Evolutionary conservation across 2,797 vertebrate species (phyloP), one percentile per base, ranked within the genome.

Genomic region (Lepilemur ruficaudatus): DNA sequence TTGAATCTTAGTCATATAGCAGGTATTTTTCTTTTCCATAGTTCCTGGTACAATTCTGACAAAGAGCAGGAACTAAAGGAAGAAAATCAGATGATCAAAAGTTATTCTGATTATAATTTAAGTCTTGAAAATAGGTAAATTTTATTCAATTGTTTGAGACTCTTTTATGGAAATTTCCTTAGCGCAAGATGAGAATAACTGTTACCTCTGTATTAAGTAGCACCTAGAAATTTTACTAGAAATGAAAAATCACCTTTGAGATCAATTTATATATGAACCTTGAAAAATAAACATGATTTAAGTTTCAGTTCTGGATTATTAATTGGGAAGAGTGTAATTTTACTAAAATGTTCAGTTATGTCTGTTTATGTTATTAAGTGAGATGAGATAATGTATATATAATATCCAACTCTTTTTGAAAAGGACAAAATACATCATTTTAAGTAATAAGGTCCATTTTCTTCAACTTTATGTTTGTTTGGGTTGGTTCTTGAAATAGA

Each of bases 361-460:
- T 59, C 94, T 94, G 59, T 88, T 96, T 96, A 95, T 97, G 81
- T 95, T 92, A 94, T 95, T 93, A 94, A 70, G 79, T 76, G n/a
- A 76, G 48, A 91, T 80, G 46, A 94, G 76, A 91, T 87, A 89
- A 94, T 93, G 43, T 91, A 52, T 30, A 84, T 79, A 38, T 2
- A 57, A 52, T 38, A 76, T 52, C 83, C 48, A 93, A 83, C 43
- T 55, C 1, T 63, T 91, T 88, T 65, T 76, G 10, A 9, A 61
- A 84, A 91, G 4, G 22, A 89, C 32, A 86, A 59, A 95, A 91
- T 85, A 84, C 7, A 96, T 96, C 89, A 48, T 97, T 90, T 95
- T 91, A 96, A 95, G 55, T 93, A 91, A 96, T 95, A 91, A 93
- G 52, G 38, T 46, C 70, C 63, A 93, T 97, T 96, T 96, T 93